Evolutionary conservation across 2,888 invertebrate species (phyloP).

Genomic region (Sabellastarte sp.): DNA sequence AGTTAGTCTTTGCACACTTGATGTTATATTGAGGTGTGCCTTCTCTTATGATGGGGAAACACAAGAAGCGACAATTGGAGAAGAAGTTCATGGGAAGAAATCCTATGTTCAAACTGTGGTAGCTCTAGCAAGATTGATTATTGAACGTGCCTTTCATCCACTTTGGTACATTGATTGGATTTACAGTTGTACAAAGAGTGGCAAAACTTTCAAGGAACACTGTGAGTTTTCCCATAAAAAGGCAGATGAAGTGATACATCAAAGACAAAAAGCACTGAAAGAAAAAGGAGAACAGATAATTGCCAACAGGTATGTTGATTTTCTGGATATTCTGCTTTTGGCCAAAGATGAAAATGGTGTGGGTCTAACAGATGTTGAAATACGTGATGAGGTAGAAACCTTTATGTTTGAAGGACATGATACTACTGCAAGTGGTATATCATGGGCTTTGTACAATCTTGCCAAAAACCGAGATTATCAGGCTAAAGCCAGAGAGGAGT

Average conservation of each 20-base stretch:
- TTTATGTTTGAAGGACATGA: slow-evolving; percentile 15
- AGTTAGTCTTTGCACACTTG: slow-evolving; percentile 36
- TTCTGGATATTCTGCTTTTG: slow-evolving; percentile 10
- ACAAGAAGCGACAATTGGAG: slow-evolving; percentile 22
- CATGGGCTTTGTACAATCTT: slow-evolving; percentile 2
- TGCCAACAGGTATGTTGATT: slow-evolving; percentile 6
- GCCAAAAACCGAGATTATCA: not conserved
- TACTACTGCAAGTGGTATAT: slow-evolving; percentile 11
- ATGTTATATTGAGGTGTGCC: slow-evolving; percentile 38
- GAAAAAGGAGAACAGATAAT: too few species aligned
- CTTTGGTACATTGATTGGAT: too few species aligned
- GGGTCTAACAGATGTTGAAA: slow-evolving; percentile 8
- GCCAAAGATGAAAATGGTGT: not conserved
- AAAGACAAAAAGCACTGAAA: too few species aligned
- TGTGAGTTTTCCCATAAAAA: too few species aligned
- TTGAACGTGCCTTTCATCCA: too few species aligned
- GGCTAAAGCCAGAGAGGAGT: not conserved
- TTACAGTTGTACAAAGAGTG: too few species aligned
- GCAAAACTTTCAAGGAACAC: too few species aligned
- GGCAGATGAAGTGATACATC: too few species aligned
- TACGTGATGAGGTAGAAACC: slow-evolving; percentile 9
- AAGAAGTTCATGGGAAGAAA: too few species aligned
- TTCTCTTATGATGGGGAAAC: slow-evolving; percentile 36
- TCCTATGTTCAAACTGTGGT: too few species aligned
- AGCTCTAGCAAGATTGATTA: too few species aligned